Evolutionary conservation across 2,888 invertebrate genomes (phyloP).

Genomic region (Disparrhopalites patrizii): DNA sequence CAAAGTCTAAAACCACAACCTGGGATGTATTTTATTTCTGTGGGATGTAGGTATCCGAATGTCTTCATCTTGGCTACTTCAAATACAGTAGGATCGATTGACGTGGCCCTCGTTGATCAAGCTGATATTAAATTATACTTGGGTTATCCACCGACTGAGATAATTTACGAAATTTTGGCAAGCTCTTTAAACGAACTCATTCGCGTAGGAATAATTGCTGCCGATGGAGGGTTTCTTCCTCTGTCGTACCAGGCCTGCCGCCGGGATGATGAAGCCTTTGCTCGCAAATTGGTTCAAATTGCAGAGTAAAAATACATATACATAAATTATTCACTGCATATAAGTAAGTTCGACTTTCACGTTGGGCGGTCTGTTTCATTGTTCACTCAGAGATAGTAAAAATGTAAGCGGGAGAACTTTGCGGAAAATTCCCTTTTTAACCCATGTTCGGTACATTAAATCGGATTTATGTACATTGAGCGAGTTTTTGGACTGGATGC

Average conservation of each 20-base stretch:
- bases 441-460: conserved; percentile 60
- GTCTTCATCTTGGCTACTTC: conserved; percentile 92
- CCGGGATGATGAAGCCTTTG: neutral
- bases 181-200: conserved; percentile 79
- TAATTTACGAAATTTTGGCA: conserved; percentile 76
- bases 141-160: conserved; percentile 72
- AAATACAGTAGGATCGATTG: conserved; percentile 89
- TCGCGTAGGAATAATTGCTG: conserved; percentile 57
- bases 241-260: neutral
- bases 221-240: neutral
- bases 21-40: conserved; percentile 35
- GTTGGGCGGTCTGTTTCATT: neutral
- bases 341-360: too few relatives aligned
- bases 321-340: too few relatives aligned
- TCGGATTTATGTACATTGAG: neutral
- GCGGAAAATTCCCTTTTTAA: conserved; percentile 81
- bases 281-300: conserved; percentile 52
- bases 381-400: conserved; percentile 55
- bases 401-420: conserved; percentile 80
- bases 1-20: neutral
- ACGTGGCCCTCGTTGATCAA: conserved; percentile 91
- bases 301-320: conserved; percentile 50
- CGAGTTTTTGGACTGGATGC: conserved; percentile 2
- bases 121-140: conserved; percentile 90
- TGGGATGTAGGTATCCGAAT: conserved; percentile 74